Evolutionary conservation across 2,797 vertebrate species (phyloP), one percentile per base, ranked within the genome.

Genomic region (Intellagama lesueurii): DNA sequence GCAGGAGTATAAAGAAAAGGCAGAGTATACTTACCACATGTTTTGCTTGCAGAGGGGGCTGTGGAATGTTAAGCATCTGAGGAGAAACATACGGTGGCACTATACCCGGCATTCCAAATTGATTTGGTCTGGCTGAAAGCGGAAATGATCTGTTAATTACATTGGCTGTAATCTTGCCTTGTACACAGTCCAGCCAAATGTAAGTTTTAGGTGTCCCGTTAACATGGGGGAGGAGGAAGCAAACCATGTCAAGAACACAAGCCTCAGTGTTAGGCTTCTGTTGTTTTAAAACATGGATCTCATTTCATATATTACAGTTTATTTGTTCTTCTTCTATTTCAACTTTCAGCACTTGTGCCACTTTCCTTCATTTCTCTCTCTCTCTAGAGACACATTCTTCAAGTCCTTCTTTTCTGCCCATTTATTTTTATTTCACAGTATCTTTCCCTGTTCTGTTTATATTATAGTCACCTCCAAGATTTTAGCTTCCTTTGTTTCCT

Each of bases 1-100:
- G 40, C 24, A 32, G 30, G 8, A 64, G 16, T 28, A 72, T 47
- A 60, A 60, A 47, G 35, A 44, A 30, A 64, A 87, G 14, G 32
- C 64, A 89, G 52, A 79, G 87, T 32, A 26, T 24, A 94, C 97
- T 98, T 95, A 98, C 98, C 98, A 94, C 94, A 89, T 97, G 96
- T 93, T 98, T 98, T 95, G 96, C 97, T 96, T 97, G 97, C 96
- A 97, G 96, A 91, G 96, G 96, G 93, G 96, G 95, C 96, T 97
- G 98, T 95, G 98, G 98, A 99, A 98, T 98, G 98, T 98, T 97
- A 96, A 98, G 97, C 97, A 97, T 97, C 96, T 98, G 98, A 87
- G 97, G 96, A 96, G 97, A 96, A 92, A 97, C 95, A 94, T 97
- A 98, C 19, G 96, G 97, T 96, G 98, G 97, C 96, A 97, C 95